Conservation (phyloP, 2,797 vertebrate genomes). For the Decapterus maruadsi region DNA sequence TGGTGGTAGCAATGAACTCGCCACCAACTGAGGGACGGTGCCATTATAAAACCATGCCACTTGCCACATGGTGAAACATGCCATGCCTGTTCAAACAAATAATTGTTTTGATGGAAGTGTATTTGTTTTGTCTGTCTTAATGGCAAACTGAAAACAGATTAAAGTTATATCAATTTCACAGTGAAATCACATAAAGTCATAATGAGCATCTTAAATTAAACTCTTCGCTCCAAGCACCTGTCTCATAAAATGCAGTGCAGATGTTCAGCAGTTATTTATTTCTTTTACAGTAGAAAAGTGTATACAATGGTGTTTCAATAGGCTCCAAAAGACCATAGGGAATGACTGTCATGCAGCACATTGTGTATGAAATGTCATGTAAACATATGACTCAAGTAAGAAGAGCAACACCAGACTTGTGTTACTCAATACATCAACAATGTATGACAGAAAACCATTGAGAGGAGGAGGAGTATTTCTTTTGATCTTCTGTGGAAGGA, state of each 20-base stretch:
- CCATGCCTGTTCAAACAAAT: conserved; percentile 25
- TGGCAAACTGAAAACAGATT: conserved; percentile 30
- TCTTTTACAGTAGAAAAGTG: conserved; percentile 7
- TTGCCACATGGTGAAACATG: not conserved
- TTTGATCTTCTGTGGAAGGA: conserved; percentile 36
- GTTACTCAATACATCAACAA: conserved; percentile 32
- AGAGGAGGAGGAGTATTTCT: conserved; percentile 34
- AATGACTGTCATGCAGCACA: conserved; percentile 19
- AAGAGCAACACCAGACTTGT: conserved; percentile 17
- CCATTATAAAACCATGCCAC: not conserved
- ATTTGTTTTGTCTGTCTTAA: conserved; percentile 33
- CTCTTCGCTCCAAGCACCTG: conserved; percentile 31
- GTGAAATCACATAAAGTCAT: not conserved
- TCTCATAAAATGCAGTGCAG: conserved; percentile 10
- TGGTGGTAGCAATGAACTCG: not conserved
- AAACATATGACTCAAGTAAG: conserved; percentile 45
- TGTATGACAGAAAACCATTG: conserved; percentile 22
- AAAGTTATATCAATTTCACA: conserved; percentile 12
- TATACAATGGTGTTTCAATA: not conserved
- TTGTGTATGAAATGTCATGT: conserved; percentile 27
- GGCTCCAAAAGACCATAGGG: conserved; percentile 20
- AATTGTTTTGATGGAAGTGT: conserved; percentile 7
- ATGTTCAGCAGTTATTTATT: not conserved
- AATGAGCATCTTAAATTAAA: conserved; percentile 12
- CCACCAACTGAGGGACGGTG: not conserved